phyloP scores from a whole-genome alignment of 2,113 vertebrate genomes.

The Pteropus alecto region DNA sequence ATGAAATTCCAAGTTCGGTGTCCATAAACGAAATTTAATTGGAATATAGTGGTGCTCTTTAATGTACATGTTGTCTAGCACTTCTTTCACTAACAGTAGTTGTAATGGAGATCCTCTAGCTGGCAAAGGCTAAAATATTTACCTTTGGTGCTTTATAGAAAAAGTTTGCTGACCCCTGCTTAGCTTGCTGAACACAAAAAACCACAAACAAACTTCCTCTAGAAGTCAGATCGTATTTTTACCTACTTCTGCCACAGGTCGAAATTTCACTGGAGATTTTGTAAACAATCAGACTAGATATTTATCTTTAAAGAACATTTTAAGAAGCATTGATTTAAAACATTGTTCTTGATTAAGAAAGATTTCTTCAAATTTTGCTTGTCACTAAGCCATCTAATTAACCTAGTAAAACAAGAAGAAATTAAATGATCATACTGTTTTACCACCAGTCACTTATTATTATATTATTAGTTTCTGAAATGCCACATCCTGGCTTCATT shows the following conservation, averaged over 20 bases:
- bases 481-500: not conserved
- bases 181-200: not conserved
- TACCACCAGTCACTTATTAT: not conserved
- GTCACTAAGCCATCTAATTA: not conserved
- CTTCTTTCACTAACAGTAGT: not conserved
- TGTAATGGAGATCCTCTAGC: not conserved
- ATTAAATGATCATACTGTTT: not conserved
- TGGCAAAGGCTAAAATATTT: not conserved
- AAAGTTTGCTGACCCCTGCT: not conserved
- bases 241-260: not conserved
- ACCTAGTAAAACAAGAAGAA: not conserved
- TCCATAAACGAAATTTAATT: not conserved
- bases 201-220: not conserved
- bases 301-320: slow-evolving; percentile 33
- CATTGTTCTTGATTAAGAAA: not conserved
- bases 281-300: not conserved
- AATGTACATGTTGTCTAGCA: not conserved
- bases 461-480: not conserved
- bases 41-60: not conserved
- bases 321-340: not conserved
- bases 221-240: not conserved
- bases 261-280: slow-evolving; percentile 1
- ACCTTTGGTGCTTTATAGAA: not conserved
- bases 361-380: not conserved
- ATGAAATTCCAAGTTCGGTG: not conserved